Evolutionary conservation across 2,113 vertebrate genomes (phyloP).

Genomic region (mouse (Mus musculus)): GRCm39 chr2:78508001-78508500

Average conservation of each 20-base stretch:
- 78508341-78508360: background rate
- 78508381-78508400: background rate
- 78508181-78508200: background rate
- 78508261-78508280: background rate
- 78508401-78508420: constrained; percentile 4
- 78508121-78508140: constrained; percentile 5
- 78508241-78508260: constrained; percentile 41
- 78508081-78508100: constrained; percentile 11
- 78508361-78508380: background rate
- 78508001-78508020: background rate
- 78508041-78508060: background rate
- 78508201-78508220: background rate
- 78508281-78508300: background rate
- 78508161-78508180: constrained; percentile 4
- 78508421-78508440: background rate
- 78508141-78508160: constrained; percentile 38
- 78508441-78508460: background rate
- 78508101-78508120: background rate
- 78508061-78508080: constrained; percentile 21
- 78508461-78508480: background rate
- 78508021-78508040: background rate
- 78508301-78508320: background rate
- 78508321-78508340: background rate
- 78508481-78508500: constrained; percentile 19
- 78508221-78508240: constrained; percentile 14